Evolutionary conservation across 2,888 invertebrate genomes (phyloP).

Genomic region (Drosophila anomelani): DNA sequence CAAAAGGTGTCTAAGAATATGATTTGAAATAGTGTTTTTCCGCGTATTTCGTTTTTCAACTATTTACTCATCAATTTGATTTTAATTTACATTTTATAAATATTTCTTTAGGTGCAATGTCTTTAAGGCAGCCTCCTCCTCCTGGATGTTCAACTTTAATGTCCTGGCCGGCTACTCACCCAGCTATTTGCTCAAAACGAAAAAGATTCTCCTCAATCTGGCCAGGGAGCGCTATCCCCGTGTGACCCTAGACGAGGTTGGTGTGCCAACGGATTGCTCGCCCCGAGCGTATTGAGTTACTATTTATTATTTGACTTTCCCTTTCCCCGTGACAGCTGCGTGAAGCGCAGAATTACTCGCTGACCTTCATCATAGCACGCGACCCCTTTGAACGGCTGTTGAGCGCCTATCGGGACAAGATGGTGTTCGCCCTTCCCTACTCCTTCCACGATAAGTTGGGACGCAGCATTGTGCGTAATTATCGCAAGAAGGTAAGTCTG

Average conservation of each 20-base stretch:
- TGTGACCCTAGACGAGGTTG: constrained; percentile 88
- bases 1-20: not conserved
- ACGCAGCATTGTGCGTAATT: constrained; percentile 90
- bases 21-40: too few species aligned
- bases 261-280: constrained; percentile 9
- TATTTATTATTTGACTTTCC: constrained; percentile 16
- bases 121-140: constrained; percentile 94
- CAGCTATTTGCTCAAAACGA: constrained; percentile 90
- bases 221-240: constrained; percentile 92
- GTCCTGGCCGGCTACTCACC: constrained; percentile 93
- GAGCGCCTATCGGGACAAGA: constrained; percentile 93
- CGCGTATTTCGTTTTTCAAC: not conserved
- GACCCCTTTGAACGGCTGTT: constrained; percentile 92
- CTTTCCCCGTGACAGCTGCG: constrained; percentile 85
- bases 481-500: constrained; percentile 86
- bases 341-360: constrained; percentile 90
- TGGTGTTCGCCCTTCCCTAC: constrained; percentile 92
- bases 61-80: not conserved
- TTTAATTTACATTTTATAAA: not conserved
- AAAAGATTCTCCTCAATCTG: constrained; percentile 91
- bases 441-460: constrained; percentile 93
- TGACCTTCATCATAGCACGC: constrained; percentile 92
- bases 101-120: constrained; percentile 88
- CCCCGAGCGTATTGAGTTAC: constrained; percentile 1
- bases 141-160: constrained; percentile 97